Evolutionary conservation across 2,888 invertebrate species (phyloP).

Genomic region (Aporophyla lueneburgensis): DNA sequence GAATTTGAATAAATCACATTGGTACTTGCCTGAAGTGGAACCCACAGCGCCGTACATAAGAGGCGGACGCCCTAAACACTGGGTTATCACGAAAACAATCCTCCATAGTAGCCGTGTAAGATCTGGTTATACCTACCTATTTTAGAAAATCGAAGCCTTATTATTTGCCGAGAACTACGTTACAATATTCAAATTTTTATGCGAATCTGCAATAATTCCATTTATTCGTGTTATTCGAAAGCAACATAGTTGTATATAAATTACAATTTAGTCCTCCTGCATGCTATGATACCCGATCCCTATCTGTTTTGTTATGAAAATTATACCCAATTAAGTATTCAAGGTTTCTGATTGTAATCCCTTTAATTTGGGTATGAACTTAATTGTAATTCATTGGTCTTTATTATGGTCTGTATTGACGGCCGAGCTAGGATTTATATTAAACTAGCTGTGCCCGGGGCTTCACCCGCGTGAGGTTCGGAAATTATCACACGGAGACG

Average conservation of each 20-base stretch:
- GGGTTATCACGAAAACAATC: too few relatives aligned
- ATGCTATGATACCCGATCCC: not conserved
- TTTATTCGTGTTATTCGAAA: not conserved
- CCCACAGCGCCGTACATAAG: too few relatives aligned
- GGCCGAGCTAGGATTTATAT: not conserved
- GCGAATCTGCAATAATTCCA: not conserved
- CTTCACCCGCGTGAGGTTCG: too few relatives aligned
- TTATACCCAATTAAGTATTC: not conserved
- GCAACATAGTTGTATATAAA: not conserved
- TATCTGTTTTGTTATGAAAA: not conserved
- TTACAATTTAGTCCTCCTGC: not conserved
- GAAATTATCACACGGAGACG: too few relatives aligned
- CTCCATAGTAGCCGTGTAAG: not conserved
- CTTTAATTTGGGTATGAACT: not conserved
- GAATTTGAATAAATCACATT: too few relatives aligned
- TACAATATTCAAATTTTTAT: not conserved
- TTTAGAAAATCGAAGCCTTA: not conserved
- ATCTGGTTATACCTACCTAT: not conserved
- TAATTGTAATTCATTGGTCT: not conserved
- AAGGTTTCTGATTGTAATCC: not conserved
- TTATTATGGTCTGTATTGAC: not conserved
- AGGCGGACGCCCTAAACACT: too few relatives aligned
- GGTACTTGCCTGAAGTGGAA: too few relatives aligned
- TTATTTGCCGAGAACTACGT: not conserved
- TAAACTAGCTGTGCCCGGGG: too few relatives aligned